Base-by-base conservation (phyloP, 2,797 vertebrate species). In the Phataginus tricuspis region DNA sequence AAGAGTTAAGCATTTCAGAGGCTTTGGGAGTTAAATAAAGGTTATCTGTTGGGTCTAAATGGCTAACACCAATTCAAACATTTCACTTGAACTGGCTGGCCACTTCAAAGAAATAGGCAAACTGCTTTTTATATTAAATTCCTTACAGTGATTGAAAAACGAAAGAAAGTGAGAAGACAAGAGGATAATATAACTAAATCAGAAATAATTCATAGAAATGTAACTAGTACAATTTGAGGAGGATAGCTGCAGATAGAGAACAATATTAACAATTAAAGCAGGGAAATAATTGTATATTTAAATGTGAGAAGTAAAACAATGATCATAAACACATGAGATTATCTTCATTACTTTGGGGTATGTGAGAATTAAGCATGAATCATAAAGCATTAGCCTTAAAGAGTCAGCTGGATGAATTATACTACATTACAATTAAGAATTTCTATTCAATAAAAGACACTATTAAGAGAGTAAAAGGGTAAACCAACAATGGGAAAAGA, bases 101-200 rank as follows among this genome's bases (percentile, higher is more conserved):
- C 39, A 90, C 87, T 71, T 96, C 10, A 74, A 83, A 29, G 66
- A 86, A 91, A 34, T 27, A 93, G 25, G n/a, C 16, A 94, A 83
- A 75, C 1, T n/a, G 64, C 29, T 83, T 96, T 82, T 91, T 55
- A 86, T 45, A 49, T 2, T 15, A 2, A 93, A 86, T 95, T 89
- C 2, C 3, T 68, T 72, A 74, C 23, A 88, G 25, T 77, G 34
- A 91, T 34, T 7, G 23, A 66, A 34, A 91, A 77, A 80, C 37
- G 37, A 12, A 79, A 15, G 45, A 92, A 91, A 49, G 10, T 57
- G 21, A 55, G 25, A 93, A 78, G 29, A 69, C 4, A 79, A 91
- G 16, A 1, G 34, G 39, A 72, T 49, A 84, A 74, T 42, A 78
- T 10, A 91, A 84, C 29, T 68, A 75, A 69, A 80, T 68, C 0